Base-by-base conservation (phyloP, 2,888 invertebrate genomes). In the Napeogenes inachia region DNA sequence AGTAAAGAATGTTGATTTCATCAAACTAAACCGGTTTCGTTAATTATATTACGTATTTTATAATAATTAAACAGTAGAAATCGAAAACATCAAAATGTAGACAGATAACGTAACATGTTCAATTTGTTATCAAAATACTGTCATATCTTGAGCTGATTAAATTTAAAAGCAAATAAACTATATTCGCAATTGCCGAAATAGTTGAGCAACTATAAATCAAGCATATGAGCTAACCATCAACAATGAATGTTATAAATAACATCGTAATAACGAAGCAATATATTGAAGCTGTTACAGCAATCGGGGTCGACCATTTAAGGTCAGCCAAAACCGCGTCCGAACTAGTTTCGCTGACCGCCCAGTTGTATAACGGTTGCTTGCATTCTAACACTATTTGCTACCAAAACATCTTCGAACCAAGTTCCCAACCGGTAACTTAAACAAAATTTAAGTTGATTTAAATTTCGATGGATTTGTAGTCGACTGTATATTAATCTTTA, bases 281-380 rank as follows among this genome's bases (percentile, higher is more conserved):
- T 61, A 60, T 47, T 57, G 55, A 60, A 57, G 64, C 21, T 21
- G 21, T 66, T 64, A 59, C 59, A 56, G 58, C 60, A 58, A 72
- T 69, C 71, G 72, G 66, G 74, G 75, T 71, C 73, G 69, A 61
- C 68, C 61, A 67, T 71, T 59, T 68, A 75, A 75, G 80, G 79
- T 76, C 80, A 75, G 71, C 72, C 75, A 69, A 74, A 75, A 74
- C 72, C 68, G 65, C 69, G 71, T 63, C 71, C 70, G 68, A 74
- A 71, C 73, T 73, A 70, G 71, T 69, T 71, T 70, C 65, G 61
- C 59, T 61, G 63, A 62, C 66, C 64, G 63, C 60, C 64, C 68
- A 63, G 71, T 69, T 69, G 70, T 69, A 72, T 79, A 80, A 80
- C 81, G 80, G 81, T 74, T 69, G 68, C 73, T 67, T 72, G 73